These are phyloP conservation scores for Melanotaenia maccullochi DNA, from an alignment of 2,797 vertebrate genomes.

Conservation along the genomic window DNA sequence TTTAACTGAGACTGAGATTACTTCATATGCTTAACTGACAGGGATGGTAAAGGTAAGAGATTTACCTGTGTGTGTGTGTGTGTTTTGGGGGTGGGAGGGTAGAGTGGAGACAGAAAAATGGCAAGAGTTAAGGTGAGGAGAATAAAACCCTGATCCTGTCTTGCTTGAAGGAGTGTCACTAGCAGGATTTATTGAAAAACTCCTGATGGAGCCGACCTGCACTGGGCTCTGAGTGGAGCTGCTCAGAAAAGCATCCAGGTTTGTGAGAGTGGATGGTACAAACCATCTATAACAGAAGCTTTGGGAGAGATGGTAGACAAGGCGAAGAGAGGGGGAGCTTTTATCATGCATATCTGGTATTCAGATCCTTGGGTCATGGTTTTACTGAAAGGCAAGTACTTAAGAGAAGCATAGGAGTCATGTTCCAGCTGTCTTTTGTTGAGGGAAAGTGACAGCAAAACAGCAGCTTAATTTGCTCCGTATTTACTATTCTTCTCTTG, in stretches of 20 bases:
- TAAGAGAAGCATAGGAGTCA: constrained; percentile 58
- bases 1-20: constrained; percentile 29
- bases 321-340: constrained; percentile 50
- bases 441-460: constrained; percentile 27
- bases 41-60: constrained; percentile 68
- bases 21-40: constrained; percentile 53
- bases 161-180: constrained; percentile 62
- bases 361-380: constrained; percentile 71
- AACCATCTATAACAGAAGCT: constrained; percentile 42
- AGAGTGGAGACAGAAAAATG: constrained; percentile 37
- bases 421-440: constrained; percentile 59
- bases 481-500: constrained; percentile 12
- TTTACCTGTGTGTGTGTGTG: constrained; percentile 4
- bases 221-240: constrained; percentile 34
- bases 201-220: constrained; percentile 52
- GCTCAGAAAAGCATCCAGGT: constrained; percentile 54
- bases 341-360: constrained; percentile 79
- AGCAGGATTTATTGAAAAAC: constrained; percentile 59
- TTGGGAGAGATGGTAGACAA: constrained; percentile 51
- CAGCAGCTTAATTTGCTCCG: constrained; percentile 18
- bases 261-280: constrained; percentile 34
- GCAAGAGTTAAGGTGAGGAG: constrained; percentile 18
- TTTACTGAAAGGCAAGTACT: constrained; percentile 68
- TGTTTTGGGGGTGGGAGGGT: constrained; percentile 4
- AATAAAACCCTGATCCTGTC: constrained; percentile 49